Evolutionary conservation across 2,888 invertebrate genomes (phyloP), one percentile per base, ranked within the genome.

Genomic region (Zootermopsis nevadensis): DNA sequence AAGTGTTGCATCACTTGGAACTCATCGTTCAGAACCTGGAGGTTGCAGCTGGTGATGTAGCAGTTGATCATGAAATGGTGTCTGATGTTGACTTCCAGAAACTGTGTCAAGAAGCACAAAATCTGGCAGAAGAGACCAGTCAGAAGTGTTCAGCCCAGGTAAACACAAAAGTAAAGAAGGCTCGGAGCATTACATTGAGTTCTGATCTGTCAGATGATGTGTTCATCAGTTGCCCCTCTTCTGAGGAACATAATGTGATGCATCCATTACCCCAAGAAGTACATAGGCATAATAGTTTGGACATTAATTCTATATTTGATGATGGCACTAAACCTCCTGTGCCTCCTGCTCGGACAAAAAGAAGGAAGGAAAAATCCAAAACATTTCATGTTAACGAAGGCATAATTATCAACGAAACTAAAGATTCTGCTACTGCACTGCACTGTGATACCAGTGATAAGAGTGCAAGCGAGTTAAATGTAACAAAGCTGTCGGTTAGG

Each of bases 221-320:
- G 33, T 83, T 83, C 55, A 30, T 83, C 2, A 66, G 38, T 38
- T 53, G 33, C 1, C 53, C 69, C 22, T 60, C 33, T 24, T 19
- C 42, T 33, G 79, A 79, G n/a, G 35, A 60, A 55, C 24, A n/a
- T n/a, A 8, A 7, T 31, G 24, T 55, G 12, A 48, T 31, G 24
- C 12, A n/a, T 60, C 80, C 72, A 82, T 53, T 30, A 12, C 33
- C 30, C 19, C 22, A 7, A 35, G 35, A 35, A 77, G 31, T 77
- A 1, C 42, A 31, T 22, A 48, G 67, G 12, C 55, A 31, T 60
- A 42, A 67, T 4, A 83, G 38, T 66, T 35, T 48, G 22, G 83
- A 85, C 76, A 83, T 85, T 30, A 84, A 85, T 60, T 31, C 27
- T 55, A 85, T 85, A 31, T 85, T 85, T 67, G 84, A 85, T 69